Evolutionary conservation across 2,113 vertebrate species (phyloP).

Genomic region (Dendropsophus ebraccatus): DNA sequence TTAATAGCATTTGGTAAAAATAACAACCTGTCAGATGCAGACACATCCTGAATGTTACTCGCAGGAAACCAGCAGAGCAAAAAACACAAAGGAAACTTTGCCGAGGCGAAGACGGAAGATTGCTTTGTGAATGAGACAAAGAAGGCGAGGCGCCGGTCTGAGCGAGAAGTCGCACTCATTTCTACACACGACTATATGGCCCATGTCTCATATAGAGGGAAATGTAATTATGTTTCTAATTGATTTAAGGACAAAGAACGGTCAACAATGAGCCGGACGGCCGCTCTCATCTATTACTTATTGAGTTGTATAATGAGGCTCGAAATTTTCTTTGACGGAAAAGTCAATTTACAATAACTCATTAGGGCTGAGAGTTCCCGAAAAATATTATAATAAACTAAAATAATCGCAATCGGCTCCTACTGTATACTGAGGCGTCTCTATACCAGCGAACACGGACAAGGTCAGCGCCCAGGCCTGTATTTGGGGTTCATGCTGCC

Average conservation of each 20-base stretch:
- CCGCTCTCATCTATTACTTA: not conserved
- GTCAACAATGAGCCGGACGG: not conserved
- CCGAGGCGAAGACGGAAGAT: constrained; percentile 44
- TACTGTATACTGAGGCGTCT: too few relatives aligned
- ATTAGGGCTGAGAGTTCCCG: not conserved
- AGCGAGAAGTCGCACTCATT: not conserved
- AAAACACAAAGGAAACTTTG: constrained; percentile 48
- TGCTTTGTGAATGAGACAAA: constrained; percentile 49
- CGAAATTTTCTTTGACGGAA: not conserved
- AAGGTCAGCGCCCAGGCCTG: too few relatives aligned
- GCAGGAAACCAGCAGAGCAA: constrained; percentile 43
- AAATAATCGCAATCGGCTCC: too few relatives aligned
- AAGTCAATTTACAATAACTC: not conserved
- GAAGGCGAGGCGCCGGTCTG: constrained; percentile 10
- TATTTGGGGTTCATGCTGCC: too few relatives aligned
- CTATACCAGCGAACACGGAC: too few relatives aligned
- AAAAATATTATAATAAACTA: not conserved
- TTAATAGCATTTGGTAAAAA: constrained; percentile 55
- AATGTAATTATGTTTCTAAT: constrained; percentile 25
- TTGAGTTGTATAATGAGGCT: constrained; percentile 2
- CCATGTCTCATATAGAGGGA: not conserved
- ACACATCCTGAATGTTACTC: constrained; percentile 50
- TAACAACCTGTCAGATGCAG: constrained; percentile 54
- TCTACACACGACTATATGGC: not conserved
- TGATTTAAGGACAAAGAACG: constrained; percentile 8